A percentile compares a stretch with the other conserved stretches of the same genome.
These are phyloP conservation scores for Ditylenchus dipsaci DNA, from an alignment of 1,140 invertebrate species.

Conservation along the genomic window DNA sequence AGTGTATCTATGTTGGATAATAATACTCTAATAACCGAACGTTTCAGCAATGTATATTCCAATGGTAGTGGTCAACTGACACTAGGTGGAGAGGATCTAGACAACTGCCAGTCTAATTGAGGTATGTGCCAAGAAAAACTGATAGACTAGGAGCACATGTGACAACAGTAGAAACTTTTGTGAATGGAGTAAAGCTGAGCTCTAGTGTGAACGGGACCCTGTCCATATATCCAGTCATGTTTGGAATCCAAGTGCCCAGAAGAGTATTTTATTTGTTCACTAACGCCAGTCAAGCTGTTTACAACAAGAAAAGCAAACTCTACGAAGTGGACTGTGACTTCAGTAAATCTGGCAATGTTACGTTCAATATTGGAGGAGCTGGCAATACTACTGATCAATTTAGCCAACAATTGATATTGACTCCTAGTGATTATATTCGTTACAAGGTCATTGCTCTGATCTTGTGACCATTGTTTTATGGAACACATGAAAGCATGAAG, in stretches of 20 bases:
- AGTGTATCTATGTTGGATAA: too few relatives aligned
- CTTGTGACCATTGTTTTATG: too few relatives aligned
- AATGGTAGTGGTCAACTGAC: constrained; percentile 1
- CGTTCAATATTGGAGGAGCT: neutral
- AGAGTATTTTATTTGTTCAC: neutral
- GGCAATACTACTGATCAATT: neutral
- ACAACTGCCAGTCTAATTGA: neutral
- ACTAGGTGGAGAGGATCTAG: neutral
- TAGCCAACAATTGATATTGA: neutral
- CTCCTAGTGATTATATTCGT: neutral
- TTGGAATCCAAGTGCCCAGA: neutral
- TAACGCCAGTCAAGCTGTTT: neutral
- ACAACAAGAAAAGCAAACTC: neutral
- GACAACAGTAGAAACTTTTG: neutral
- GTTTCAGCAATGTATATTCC: neutral
- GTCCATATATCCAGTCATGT: neutral
- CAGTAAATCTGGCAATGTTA: neutral
- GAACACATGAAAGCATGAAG: too few relatives aligned
- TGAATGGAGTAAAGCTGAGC: neutral
- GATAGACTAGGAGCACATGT: neutral
- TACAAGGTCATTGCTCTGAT: neutral
- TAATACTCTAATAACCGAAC: too few relatives aligned
- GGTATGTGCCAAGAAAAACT: neutral
- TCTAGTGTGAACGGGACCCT: neutral
- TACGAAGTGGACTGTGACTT: neutral